Percentiles rank a stretch among this genome's conserved stretches.
phyloP scores from a whole-genome alignment of 2,888 invertebrate species.

The Drosophila hamatofila region DNA sequence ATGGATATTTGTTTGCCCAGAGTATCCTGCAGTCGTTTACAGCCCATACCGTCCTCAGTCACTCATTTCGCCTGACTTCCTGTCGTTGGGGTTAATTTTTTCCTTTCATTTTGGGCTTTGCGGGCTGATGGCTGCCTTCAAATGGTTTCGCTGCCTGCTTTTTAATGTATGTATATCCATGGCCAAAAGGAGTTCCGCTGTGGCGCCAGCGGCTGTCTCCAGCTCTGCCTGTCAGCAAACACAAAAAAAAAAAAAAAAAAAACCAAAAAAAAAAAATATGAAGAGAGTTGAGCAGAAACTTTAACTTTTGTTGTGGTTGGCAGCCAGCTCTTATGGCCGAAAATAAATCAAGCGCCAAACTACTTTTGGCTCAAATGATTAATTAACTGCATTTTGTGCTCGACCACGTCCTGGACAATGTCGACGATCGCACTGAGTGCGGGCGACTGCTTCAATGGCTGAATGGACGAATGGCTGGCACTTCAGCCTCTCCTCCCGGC shows the following conservation, averaged over 20 bases:
- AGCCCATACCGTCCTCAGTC: not conserved
- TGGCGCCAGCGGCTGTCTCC: constrained; percentile 14
- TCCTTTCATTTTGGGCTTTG: constrained; percentile 1
- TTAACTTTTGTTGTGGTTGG: constrained; percentile 68
- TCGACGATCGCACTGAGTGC: constrained; percentile 20
- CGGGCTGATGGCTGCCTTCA: constrained; percentile 15
- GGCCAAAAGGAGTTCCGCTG: constrained; percentile 35
- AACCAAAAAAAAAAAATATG: not conserved
- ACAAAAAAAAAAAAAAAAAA: constrained; percentile 16
- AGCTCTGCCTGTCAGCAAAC: constrained; percentile 40
- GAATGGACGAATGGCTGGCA: constrained; percentile 49
- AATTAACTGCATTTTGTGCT: constrained; percentile 79
- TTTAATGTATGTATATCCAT: constrained; percentile 46
- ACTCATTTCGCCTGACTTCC: constrained; percentile 42
- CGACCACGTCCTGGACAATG: constrained; percentile 59
- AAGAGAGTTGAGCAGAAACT: constrained; percentile 28
- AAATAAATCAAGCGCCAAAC: constrained; percentile 77
- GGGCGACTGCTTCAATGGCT: constrained; percentile 8
- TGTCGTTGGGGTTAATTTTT: constrained; percentile 46
- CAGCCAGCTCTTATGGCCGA: constrained; percentile 60
- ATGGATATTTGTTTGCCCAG: not conserved
- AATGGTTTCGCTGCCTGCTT: constrained; percentile 28
- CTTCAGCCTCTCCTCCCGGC: constrained; percentile 61
- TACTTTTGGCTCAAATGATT: constrained; percentile 73
- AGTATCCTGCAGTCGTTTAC: not conserved